Evolutionary conservation across 2,113 vertebrate species (phyloP).

Genomic region (Emydura subglobosa): DNA sequence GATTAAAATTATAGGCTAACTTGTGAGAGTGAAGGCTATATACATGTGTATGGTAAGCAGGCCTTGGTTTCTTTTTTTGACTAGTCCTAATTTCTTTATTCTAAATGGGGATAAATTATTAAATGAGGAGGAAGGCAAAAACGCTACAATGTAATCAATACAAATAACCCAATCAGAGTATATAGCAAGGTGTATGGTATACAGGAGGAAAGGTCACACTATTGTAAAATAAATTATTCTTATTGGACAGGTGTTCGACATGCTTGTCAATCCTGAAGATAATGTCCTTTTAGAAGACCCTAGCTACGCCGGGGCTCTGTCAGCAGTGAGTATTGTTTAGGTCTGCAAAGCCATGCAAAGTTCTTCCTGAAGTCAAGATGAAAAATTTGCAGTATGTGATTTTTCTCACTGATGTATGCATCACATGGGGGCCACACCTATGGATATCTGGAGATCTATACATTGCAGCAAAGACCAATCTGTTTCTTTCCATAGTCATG

Average conservation of each 20-base stretch:
- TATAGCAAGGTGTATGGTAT: not conserved
- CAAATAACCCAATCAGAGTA: not conserved
- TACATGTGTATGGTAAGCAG: not conserved
- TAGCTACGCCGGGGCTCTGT: conserved; percentile 80
- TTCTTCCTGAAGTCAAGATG: not conserved
- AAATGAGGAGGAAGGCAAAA: not conserved
- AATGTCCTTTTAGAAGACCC: conserved; percentile 82
- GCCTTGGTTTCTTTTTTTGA: not conserved
- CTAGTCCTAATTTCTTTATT: too few relatives aligned
- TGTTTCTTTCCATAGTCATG: not conserved
- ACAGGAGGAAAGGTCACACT: not conserved
- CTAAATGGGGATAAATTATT: not conserved
- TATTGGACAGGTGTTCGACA: conserved; percentile 81
- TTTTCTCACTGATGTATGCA: not conserved
- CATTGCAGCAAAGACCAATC: not conserved
- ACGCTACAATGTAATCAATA: not conserved
- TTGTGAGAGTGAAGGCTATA: not conserved
- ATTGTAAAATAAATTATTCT: not conserved
- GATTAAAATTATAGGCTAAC: not conserved
- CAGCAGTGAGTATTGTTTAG: conserved; percentile 68
- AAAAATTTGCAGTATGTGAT: not conserved
- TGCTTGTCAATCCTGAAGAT: conserved; percentile 84
- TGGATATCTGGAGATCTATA: not conserved
- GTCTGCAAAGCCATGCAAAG: not conserved
- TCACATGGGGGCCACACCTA: not conserved